Evolutionary conservation across 2,113 vertebrate genomes (phyloP).

Genomic region (Daubentonia madagascariensis): DNA sequence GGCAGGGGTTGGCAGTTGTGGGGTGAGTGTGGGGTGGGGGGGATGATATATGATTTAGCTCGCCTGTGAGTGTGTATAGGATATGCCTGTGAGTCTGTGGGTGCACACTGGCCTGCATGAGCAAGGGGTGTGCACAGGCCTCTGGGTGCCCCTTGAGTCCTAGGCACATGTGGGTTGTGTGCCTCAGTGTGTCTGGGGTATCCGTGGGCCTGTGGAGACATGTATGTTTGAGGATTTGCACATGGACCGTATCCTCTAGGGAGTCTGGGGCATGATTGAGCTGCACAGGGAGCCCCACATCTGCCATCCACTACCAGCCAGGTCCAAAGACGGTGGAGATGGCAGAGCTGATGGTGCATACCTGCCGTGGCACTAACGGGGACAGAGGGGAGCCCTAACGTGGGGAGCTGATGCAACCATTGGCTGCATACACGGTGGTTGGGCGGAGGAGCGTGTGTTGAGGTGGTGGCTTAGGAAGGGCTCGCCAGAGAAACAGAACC

Average conservation of each 20-base stretch:
- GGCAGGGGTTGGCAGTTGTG: not conserved
- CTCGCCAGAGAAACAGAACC: not conserved
- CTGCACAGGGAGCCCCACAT: rapidly evolving
- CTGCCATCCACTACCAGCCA: rapidly evolving
- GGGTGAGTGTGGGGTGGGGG: not conserved
- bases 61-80: rapidly evolving
- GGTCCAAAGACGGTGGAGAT: rapidly evolving
- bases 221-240: rapidly evolving
- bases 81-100: rapidly evolving
- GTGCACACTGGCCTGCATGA: not conserved
- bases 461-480: not conserved
- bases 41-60: rapidly evolving
- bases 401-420: rapidly evolving
- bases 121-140: rapidly evolving
- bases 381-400: rapidly evolving
- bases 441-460: no score
- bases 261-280: rapidly evolving
- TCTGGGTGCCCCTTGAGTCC: no score
- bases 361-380: rapidly evolving
- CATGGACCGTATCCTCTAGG: rapidly evolving
- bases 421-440: rapidly evolving
- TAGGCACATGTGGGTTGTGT: rapidly evolving
- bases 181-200: not conserved
- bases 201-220: rapidly evolving
- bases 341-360: rapidly evolving